Conservation (phyloP, 2,797 vertebrate species). For the Anisognathus igniventris region DNA sequence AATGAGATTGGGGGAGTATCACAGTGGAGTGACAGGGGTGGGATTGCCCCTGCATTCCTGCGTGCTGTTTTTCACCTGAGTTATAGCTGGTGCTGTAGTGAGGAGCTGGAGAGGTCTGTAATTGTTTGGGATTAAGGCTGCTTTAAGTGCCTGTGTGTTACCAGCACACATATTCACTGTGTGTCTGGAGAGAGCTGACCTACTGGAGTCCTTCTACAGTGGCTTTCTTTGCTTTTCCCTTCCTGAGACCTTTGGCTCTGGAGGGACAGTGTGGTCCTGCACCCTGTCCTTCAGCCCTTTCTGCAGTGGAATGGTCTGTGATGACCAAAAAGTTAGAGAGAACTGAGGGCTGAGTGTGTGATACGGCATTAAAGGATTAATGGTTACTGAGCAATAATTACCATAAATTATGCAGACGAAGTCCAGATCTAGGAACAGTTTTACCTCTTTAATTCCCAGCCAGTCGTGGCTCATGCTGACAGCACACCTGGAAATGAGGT, state of each 20-base stretch:
- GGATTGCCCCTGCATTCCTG: background rate
- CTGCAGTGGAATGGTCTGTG: background rate
- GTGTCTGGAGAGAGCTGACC: background rate
- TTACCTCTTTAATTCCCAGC: constrained; percentile 42
- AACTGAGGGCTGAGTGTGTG: background rate
- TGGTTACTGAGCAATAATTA: constrained; percentile 6
- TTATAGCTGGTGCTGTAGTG: background rate
- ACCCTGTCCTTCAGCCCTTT: background rate
- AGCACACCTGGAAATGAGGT: constrained; percentile 61
- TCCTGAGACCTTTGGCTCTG: background rate
- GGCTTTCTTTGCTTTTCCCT: background rate
- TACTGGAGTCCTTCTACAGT: background rate
- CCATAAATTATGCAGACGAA: background rate
- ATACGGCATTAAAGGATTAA: background rate
- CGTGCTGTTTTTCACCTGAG: background rate
- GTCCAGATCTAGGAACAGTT: constrained; percentile 15
- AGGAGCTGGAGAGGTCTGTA: background rate
- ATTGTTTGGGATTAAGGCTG: background rate
- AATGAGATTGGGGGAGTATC: background rate
- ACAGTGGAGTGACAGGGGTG: background rate
- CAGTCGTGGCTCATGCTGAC: constrained; percentile 31
- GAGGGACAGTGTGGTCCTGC: too few relatives aligned
- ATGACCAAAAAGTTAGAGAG: background rate
- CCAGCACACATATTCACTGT: accelerated
- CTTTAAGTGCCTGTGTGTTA: background rate